phyloP scores from a whole-genome alignment of 2,113 vertebrate genomes.

The Lamprotornis superbus region DNA sequence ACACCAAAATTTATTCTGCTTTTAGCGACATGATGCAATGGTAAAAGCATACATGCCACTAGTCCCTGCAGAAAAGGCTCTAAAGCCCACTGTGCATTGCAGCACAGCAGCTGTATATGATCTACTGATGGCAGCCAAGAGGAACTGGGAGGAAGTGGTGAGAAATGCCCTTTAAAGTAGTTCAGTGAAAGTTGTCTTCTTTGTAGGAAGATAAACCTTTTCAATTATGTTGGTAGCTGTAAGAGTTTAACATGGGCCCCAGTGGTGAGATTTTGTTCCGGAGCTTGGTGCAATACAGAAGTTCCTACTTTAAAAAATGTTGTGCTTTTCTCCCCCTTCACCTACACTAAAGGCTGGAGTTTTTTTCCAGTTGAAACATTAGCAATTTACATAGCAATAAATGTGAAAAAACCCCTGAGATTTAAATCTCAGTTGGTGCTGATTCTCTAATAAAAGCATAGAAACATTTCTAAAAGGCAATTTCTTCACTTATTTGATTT shows the following conservation, averaged over 20 bases:
- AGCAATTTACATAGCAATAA: background rate
- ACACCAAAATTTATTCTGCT: background rate
- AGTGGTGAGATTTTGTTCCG: background rate
- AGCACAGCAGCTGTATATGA: background rate
- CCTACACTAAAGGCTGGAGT: background rate
- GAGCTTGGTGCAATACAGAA: background rate
- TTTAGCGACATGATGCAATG: background rate
- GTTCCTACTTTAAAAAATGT: constrained; percentile 1
- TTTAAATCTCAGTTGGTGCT: background rate
- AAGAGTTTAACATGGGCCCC: background rate
- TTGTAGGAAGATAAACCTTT: constrained; percentile 43
- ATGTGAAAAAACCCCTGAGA: background rate
- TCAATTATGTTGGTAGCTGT: constrained; percentile 22
- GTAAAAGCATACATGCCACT: background rate
- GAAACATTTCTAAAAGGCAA: background rate
- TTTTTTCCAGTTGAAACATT: background rate
- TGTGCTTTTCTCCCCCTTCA: background rate
- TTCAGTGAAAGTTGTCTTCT: background rate
- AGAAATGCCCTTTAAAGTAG: background rate
- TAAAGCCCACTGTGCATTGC: background rate
- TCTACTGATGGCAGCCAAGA: background rate
- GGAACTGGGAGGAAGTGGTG: background rate
- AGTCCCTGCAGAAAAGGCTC: background rate
- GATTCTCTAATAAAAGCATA: background rate
- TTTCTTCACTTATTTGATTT: background rate